These are phyloP conservation scores for Pseudanteris insignis DNA, from an alignment of 2,888 invertebrate species.

Conservation along the genomic window DNA sequence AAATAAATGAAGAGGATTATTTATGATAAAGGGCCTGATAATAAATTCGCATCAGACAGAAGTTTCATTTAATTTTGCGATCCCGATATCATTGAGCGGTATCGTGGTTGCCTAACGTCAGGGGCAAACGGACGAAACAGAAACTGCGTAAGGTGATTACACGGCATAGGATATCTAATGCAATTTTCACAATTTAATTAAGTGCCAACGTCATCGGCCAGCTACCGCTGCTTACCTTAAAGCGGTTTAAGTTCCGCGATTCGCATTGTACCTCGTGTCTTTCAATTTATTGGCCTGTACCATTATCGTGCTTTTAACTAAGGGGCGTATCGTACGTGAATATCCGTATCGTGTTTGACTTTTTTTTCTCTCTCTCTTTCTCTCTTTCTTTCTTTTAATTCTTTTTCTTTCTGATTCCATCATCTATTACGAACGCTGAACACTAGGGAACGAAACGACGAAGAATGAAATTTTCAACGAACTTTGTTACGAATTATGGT, in stretches of 20 bases:
- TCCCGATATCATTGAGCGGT: constrained; percentile 17
- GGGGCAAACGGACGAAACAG: constrained; percentile 2
- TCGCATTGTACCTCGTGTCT: constrained; percentile 28
- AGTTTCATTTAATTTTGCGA: constrained; percentile 35
- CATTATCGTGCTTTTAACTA: constrained; percentile 26
- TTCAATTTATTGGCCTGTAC: constrained; percentile 30
- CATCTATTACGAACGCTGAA: too few relatives aligned
- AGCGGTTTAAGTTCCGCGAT: constrained; percentile 42
- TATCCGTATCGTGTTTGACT: constrained; percentile 18
- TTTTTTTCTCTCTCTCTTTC: constrained; percentile 4
- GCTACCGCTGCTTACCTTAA: constrained; percentile 39
- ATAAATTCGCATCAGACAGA: constrained; percentile 32
- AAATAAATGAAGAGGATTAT: too few relatives aligned
- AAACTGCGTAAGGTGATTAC: constrained; percentile 38
- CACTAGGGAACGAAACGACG: too few relatives aligned
- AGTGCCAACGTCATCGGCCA: constrained; percentile 42
- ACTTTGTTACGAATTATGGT: neutral
- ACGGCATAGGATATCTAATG: constrained; percentile 42
- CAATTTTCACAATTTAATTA: constrained; percentile 46
- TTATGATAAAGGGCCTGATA: constrained; percentile 28
- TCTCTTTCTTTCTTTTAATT: too few relatives aligned
- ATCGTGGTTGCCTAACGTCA: constrained; percentile 10
- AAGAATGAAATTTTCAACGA: too few relatives aligned
- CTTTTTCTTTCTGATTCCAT: too few relatives aligned
- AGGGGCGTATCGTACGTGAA: constrained; percentile 42